These are phyloP conservation scores for Oreochromis grahami DNA, from an alignment of 2,797 vertebrate species.

Conservation along the genomic window DNA sequence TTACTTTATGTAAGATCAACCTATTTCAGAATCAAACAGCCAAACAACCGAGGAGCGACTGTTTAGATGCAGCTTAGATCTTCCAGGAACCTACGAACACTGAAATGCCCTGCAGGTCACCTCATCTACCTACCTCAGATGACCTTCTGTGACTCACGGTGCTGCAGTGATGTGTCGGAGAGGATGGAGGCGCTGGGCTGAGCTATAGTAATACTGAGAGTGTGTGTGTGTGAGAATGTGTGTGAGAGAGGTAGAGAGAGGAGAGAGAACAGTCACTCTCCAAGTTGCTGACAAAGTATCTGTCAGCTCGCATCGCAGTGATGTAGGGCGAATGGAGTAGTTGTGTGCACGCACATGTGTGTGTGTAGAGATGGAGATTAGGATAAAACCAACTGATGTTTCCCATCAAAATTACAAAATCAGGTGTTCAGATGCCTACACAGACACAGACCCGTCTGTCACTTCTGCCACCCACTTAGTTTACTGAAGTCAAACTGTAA, in stretches of 20 bases:
- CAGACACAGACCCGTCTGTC: not conserved
- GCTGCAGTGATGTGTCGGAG: slow-evolving; percentile 38
- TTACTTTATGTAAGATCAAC: not conserved
- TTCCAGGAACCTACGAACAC: not conserved
- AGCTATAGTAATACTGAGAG: not conserved
- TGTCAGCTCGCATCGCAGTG: slow-evolving; percentile 30
- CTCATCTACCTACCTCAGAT: not conserved
- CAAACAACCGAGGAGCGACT: not conserved
- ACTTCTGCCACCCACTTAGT: not conserved
- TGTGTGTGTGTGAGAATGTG: not conserved
- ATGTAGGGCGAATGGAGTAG: slow-evolving; percentile 14
- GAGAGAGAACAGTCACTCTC: not conserved
- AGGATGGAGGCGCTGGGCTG: slow-evolving; percentile 12
- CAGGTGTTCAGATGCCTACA: not conserved
- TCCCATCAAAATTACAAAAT: slow-evolving; percentile 15
- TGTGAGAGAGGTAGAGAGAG: not conserved
- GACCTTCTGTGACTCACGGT: slow-evolving; percentile 18
- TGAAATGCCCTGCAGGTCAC: not conserved
- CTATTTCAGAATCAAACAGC: not conserved
- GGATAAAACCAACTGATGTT: slow-evolving; percentile 5
- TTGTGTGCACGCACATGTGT: not conserved
- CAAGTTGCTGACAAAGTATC: slow-evolving; percentile 57
- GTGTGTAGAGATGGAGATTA: not conserved
- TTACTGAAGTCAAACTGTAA: not conserved
- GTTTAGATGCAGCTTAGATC: not conserved